Base-by-base conservation (phyloP, 2,113 vertebrate genomes). In the Protobothrops flavoviridis region DNA sequence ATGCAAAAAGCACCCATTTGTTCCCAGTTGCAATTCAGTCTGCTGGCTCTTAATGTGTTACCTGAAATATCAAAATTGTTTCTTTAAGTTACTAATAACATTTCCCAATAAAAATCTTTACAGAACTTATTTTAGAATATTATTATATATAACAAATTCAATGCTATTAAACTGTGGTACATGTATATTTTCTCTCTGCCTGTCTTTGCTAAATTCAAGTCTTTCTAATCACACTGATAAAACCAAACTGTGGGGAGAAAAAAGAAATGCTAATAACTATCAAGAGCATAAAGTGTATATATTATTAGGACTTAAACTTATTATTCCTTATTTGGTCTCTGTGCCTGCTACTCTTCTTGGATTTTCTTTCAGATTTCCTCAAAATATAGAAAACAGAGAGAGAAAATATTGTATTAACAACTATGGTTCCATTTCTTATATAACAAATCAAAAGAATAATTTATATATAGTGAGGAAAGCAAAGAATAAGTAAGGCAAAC, bases 331-430 rank as follows among this genome's bases (percentile, higher is more conserved):
- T 61, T 92, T 39, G 69, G 91, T 93, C 33, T 55, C 23, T 93
- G 69, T 57, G 33, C 89, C n/a, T 90, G 0, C 29, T 21, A 91
- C 81, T n/a, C 87, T 87, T 90, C 74, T 15, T 55, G 93, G 17
- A 33, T 88, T 91, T 96, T 95, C 20, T 24, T 86, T 26, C 0
- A 50, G 8, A 94, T 90, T 92, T 92, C 93, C 87, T 85, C n/a
- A 93, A 29, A 90, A 59, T 91, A 92, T 55, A 91, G 17, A 81
- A 81, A 81, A 21, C 21, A 81, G 17, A 81, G 74, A 43, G 55
- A 43, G 86, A 94, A 96, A 96, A 93, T 92, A 93, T 93, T 94
- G 94, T 93, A 96, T 6, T 85, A 90, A 93, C 64, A 95, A 92
- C 93, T 94, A 94, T 69, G 91, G 85, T 95, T 96, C 91, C 88